Conservation (phyloP, 2,113 vertebrate species). For the Gavialis gangeticus region DNA sequence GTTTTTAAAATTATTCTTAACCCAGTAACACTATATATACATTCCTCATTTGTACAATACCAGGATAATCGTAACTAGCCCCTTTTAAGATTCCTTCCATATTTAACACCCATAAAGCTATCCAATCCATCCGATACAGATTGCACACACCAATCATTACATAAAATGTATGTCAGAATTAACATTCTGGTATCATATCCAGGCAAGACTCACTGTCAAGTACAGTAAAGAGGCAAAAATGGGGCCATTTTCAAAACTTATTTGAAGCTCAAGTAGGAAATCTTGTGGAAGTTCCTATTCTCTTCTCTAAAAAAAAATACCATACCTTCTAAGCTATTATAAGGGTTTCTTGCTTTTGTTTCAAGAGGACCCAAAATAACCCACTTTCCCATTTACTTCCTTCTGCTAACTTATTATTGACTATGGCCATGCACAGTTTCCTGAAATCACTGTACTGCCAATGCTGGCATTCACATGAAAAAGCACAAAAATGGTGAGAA, state of each 20-base stretch:
- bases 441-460: neutral
- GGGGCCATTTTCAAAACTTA: neutral
- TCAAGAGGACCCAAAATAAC: neutral
- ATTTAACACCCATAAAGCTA: neutral
- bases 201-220: neutral
- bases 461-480: accelerated
- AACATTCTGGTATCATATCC: neutral
- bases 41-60: neutral
- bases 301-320: neutral
- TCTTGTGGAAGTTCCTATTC: neutral
- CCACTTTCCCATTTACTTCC: neutral
- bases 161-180: too few relatives aligned
- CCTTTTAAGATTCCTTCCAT: neutral
- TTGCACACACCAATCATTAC: neutral
- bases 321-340: accelerated
- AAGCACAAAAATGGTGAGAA: neutral
- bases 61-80: neutral
- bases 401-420: accelerated
- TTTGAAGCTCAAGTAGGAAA: neutral
- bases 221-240: neutral
- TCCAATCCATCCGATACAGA: neutral
- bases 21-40: neutral
- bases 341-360: neutral
- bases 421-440: neutral
- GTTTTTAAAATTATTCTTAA: neutral